phyloP scores from a whole-genome alignment of 1,140 invertebrate genomes.

The Heliothis virescens region DNA sequence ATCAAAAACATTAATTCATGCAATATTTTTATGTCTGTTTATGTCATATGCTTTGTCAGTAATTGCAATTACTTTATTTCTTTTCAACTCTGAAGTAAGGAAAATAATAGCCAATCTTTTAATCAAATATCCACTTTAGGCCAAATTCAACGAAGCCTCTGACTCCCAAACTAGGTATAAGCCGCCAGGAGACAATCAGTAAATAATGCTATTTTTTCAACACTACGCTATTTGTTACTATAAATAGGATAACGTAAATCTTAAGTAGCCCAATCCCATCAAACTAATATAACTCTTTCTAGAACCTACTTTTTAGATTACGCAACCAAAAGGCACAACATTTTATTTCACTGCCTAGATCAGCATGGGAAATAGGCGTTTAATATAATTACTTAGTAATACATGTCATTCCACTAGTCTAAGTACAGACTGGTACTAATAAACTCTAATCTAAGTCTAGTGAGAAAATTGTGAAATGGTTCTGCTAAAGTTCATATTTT shows the following conservation, averaged over 20 bases:
- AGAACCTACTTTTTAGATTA: not conserved
- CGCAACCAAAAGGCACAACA: not conserved
- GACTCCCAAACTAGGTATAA: not conserved
- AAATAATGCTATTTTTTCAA: not conserved
- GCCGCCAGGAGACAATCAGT: not conserved
- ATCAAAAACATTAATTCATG: not conserved
- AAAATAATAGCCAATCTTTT: no score
- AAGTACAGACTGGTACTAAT: constrained; percentile 1
- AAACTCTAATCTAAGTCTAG: constrained; percentile 46
- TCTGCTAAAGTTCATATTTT: constrained; percentile 20
- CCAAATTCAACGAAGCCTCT: not conserved
- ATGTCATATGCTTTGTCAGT: no score
- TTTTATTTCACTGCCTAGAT: constrained; percentile 16
- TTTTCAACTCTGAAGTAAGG: no score
- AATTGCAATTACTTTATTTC: no score
- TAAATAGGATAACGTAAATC: not conserved
- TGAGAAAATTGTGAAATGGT: constrained; percentile 18
- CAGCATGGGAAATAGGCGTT: constrained; percentile 14
- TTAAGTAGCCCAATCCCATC: constrained; percentile 2
- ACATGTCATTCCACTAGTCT: not conserved
- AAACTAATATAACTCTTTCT: not conserved
- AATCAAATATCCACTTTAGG: no score
- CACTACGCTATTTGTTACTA: not conserved
- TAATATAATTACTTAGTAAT: constrained; percentile 24
- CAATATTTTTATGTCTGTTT: no score